Base-by-base conservation (phyloP, 2,888 invertebrate genomes). In the Eucera pruinosa region DNA sequence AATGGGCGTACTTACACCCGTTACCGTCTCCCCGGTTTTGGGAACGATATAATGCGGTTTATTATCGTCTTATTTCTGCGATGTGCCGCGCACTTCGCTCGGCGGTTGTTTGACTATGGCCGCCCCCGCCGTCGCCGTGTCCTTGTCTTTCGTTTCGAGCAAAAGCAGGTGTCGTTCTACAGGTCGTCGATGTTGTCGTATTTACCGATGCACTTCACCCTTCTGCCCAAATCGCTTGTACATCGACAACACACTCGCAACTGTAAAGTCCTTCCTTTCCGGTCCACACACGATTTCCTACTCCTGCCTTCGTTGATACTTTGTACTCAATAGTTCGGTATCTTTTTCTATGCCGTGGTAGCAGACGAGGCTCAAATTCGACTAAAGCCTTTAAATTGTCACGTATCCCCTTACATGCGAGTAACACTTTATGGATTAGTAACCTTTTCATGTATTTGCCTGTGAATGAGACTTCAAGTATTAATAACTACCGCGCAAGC, bases 51-150 rank as follows among this genome's bases (percentile, higher is more conserved):
- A 70, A 82, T 48, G 47, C 62, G 67, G 18, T 76, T 58, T 75
- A 82, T 80, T 85, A 87, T 82, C 76, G 79, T 73, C 75, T 82
- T 86, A 87, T 89, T 83, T 86, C 82, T 83, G 39, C 75, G 79
- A 73, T 77, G 75, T 76, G 67, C 81, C 82, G 83, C 83, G 80
- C 82, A 83, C 78, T 78, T 78, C 86, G 88, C 71, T 86, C 87
- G 88, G 87, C 90, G 81, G 84, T 90, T 91, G 90, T 90, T 91
- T 89, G 91, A 91, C 89, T 90, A 91, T 90, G 90, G 91, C 91
- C 81, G 85, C 83, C 82, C 81, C 78, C 84, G 73, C 77, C 65
- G 66, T 76, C 70, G 60, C 70, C 65, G 69, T 76, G 77, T 67
- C 67, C 18, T 30, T 61, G 54, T 55, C 36, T 60, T 41, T 50